Evolutionary conservation across 2,888 invertebrate genomes (phyloP), one percentile per base, ranked within the genome.

Genomic region (Hartigia nigra): DNA sequence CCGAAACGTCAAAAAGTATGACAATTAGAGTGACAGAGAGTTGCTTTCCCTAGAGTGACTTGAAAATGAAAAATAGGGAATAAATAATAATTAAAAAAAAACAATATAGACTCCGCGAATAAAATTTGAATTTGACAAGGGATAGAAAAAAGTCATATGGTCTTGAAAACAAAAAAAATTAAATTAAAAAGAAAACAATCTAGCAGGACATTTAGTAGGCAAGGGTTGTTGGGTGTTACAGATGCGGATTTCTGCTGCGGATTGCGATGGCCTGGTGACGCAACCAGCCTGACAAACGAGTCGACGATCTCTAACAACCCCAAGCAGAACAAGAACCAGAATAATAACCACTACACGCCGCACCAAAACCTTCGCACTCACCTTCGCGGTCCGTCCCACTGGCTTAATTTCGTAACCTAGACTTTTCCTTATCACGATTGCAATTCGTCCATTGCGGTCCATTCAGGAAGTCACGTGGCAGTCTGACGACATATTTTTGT

Each of bases 221-320:
- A 88, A 87, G 83, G 84, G 69, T 81, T 89, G 86, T 91, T 91
- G 90, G 93, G 93, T 93, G 94, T 95, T 96, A 92, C 96, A 96
- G 96, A 96, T 96, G 96, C 96, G 92, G 96, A 96, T 94, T 96
- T 96, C 94, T 96, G 96, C 95, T 96, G 96, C 94, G 96, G 96
- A 92, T 94, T 96, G 93, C 95, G 94, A 90, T 95, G 95, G 91
- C 96, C 96, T 90, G 95, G 95, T 93, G 95, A 95, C 92, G 94
- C 94, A 92, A 94, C 85, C 86, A 87, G 86, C 86, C 86, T 87
- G 87, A 87, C 89, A 87, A 91, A 91, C 88, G 88, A 86, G 86
- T 90, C 91, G 84, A 87, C 82, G 87, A 78, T 80, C 81, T 84
- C 84, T 87, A 87, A 87, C 88, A 86, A 90, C 87, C 86, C 87